Evolutionary conservation across 2,888 invertebrate genomes (phyloP).

Genomic region (Hirtodrosophila cameraria): DNA sequence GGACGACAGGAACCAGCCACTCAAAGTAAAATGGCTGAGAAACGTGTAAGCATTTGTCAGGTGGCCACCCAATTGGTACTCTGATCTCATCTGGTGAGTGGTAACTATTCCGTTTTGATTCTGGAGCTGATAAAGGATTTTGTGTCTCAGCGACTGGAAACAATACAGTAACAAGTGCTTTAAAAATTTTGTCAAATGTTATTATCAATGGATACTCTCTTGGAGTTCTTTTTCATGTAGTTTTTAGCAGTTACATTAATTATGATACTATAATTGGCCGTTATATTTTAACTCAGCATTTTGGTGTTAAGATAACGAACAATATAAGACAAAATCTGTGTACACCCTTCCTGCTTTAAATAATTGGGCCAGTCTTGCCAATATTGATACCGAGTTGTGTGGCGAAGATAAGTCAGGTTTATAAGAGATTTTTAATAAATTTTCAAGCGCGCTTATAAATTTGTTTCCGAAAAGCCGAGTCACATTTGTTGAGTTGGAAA

Average conservation of each 20-base stretch:
- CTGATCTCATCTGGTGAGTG: conserved; percentile 13
- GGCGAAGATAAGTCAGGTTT: background rate
- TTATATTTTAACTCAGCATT: conserved; percentile 5
- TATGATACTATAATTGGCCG: conserved; percentile 9
- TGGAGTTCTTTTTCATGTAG: conserved; percentile 8
- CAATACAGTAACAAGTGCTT: background rate
- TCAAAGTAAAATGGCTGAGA: conserved; percentile 2
- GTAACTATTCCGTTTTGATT: conserved; percentile 11
- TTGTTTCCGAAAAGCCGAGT: background rate
- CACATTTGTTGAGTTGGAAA: background rate
- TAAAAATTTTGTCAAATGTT: conserved; percentile 11
- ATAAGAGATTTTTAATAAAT: background rate
- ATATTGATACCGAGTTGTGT: conserved; percentile 1
- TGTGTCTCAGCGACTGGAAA: conserved; percentile 3
- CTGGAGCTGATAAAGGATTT: conserved; percentile 1
- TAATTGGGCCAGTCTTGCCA: background rate
- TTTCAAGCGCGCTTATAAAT: background rate
- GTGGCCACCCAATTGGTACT: conserved; percentile 8
- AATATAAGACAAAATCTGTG: conserved; percentile 8
- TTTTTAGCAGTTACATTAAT: background rate
- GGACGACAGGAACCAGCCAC: background rate
- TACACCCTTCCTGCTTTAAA: conserved; percentile 3
- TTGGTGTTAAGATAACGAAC: conserved; percentile 4
- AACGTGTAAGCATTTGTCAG: conserved; percentile 12
- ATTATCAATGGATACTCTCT: conserved; percentile 1